Evolutionary conservation across 2,888 invertebrate genomes (phyloP), one percentile per base, ranked within the genome.

Genomic region (Pachycephus smyrnensis): DNA sequence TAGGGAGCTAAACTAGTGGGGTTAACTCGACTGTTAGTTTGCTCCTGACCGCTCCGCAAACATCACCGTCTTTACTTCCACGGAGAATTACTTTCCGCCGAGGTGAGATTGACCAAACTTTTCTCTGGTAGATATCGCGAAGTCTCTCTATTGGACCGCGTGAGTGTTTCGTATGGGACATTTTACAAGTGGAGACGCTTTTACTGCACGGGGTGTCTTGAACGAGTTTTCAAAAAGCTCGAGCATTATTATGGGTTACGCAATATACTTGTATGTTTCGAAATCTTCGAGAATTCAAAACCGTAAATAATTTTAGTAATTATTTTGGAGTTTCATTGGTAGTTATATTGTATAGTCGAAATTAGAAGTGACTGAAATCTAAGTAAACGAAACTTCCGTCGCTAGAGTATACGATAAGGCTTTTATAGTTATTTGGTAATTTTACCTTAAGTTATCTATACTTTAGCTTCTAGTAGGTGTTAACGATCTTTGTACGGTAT

Each of bases 1-100:
- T 83, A 76, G 77, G 81, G 83, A 81, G 81, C 82, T 75, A 68
- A 69, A 76, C 77, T 77, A 82, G 86, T 87, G 85, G 89, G 87
- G 89, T 89, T 89, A 89, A 88, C 84, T 82, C 77, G 79, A 80
- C 80, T 83, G 87, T 88, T 89, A 90, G 90, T 90, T 88, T 81
- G 79, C 79, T 82, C 81, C 80, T 79, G 86, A 82, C 89, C 88
- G 84, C 80, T 86, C 82, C 79, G 77, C 81, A 80, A 84, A 84
- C 77, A 80, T 55, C 55, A 55, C 9, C 55, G 55, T 55, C 55
- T 55, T 55, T 23, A 9, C 55, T 55, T 15, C 75, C 74, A 71
- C 75, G 75, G 30, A 35, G 31, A 77, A 74, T 74, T 77, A 30
- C 40, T 30, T n/a, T n/a, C 55, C 2, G 12, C 12, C 11, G 32